phyloP scores from a whole-genome alignment of 2,888 invertebrate species.

The Drosophila melanosoma region DNA sequence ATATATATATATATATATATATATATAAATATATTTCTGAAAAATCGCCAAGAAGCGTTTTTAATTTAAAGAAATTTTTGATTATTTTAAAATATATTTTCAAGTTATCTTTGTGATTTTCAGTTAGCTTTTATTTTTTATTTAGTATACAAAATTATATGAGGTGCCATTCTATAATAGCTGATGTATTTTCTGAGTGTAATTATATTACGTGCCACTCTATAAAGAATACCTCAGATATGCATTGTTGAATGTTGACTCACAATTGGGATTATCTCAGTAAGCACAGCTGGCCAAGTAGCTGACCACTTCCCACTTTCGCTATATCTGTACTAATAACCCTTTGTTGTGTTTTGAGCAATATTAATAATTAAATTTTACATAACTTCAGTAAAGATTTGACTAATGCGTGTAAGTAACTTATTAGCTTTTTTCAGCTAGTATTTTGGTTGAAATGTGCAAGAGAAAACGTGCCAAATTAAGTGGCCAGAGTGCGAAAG shows the following conservation, averaged over 20 bases:
- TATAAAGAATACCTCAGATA: constrained; percentile 14
- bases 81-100: background rate
- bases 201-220: constrained; percentile 14
- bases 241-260: constrained; percentile 38
- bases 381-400: constrained; percentile 37
- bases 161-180: constrained; percentile 15
- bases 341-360: background rate
- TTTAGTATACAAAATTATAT: background rate
- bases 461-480: constrained; percentile 43
- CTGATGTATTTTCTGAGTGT: background rate
- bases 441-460: background rate
- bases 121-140: background rate
- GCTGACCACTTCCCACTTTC: background rate
- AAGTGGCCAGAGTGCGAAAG: constrained; percentile 46
- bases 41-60: background rate
- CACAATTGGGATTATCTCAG: constrained; percentile 23
- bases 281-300: constrained; percentile 25
- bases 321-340: background rate
- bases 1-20: too few species aligned
- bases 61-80: background rate
- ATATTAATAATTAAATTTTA: constrained; percentile 22
- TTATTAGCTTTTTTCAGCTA: background rate
- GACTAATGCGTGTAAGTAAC: constrained; percentile 34
- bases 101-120: background rate
- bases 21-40: background rate